phyloP scores from a whole-genome alignment of 2,113 vertebrate species.

The Myocastor coypus region DNA sequence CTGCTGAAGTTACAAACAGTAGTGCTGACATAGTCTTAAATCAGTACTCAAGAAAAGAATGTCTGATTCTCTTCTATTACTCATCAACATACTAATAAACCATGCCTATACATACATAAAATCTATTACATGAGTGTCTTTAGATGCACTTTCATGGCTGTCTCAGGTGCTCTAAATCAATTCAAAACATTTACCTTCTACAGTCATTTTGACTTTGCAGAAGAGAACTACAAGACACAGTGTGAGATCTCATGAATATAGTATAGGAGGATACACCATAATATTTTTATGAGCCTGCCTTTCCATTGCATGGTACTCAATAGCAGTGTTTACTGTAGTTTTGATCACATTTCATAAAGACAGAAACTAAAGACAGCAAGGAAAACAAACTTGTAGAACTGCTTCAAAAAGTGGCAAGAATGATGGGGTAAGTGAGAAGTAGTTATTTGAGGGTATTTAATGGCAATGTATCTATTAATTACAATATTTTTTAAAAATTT shows the following conservation, averaged over 20 bases:
- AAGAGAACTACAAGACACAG: background rate
- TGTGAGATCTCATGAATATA: background rate
- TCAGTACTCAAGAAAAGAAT: slow-evolving; percentile 14
- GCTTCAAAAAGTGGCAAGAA: background rate
- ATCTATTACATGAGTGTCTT: background rate
- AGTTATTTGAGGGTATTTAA: background rate
- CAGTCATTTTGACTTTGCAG: background rate
- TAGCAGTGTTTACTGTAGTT: background rate
- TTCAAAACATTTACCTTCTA: background rate
- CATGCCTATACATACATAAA: background rate
- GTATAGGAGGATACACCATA: background rate
- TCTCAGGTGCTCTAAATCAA: background rate
- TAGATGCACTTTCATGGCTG: background rate
- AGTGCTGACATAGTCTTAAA: slow-evolving; percentile 27
- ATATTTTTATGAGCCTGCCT: background rate
- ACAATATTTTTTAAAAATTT: background rate
- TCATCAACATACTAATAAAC: slow-evolving; percentile 43
- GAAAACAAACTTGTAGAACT: background rate
- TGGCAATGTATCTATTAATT: background rate
- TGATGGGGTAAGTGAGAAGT: background rate
- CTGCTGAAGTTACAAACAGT: slow-evolving; percentile 22
- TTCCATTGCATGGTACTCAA: background rate
- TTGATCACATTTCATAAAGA: background rate
- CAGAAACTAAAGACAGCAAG: background rate
- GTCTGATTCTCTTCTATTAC: slow-evolving; percentile 26